Evolutionary conservation across 2,113 vertebrate species (phyloP), one percentile per base, ranked within the genome.

Genomic region (Pelobates fuscus): DNA sequence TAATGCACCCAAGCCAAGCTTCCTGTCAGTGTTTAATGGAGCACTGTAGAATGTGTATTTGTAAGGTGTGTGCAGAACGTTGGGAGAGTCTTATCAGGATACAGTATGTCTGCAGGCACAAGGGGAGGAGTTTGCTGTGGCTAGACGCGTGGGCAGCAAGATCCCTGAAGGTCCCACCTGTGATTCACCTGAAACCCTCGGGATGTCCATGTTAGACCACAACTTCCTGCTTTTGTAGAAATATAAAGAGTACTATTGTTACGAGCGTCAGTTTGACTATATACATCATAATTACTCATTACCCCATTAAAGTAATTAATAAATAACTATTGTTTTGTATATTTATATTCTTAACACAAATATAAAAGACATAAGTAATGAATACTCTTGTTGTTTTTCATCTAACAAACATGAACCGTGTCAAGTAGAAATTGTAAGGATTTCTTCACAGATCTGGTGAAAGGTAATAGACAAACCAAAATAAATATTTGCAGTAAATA

Each of bases 111-210:
- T 72, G 20, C 44, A 64, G 61, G 70, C 46, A 54, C 4, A 25
- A 1, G 30, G 29, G 8, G 27, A 24, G 59, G 70, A 2, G 44
- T 30, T 62, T 52, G 17, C 7, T 18, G 18, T 41, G 60, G 71
- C 63, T 67, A 75, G 72, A 75, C 72, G 72, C 37, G 72, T 67
- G 72, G 72, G 72, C 44, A 32, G 55, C 43, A 49, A 21, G 59
- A 52, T 24, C 65, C 23, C 72, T 32, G 14, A 29, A 32, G 25
- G 21, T 55, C 25, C 23, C 73, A 67, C 73, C 64, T 76, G 73
- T 37, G n/a, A 43, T 67, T 67, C 17, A 60, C 54, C 64, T 67
- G 27, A 52, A 49, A 17, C 65, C 73, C 65, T 61, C 15, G 41
- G 62, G 73, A 52, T 61, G 37, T 76, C 58, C 73, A 32, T 49